Evolutionary conservation across 2,113 vertebrate genomes (phyloP).

Genomic region (Nanorana parkeri): DNA sequence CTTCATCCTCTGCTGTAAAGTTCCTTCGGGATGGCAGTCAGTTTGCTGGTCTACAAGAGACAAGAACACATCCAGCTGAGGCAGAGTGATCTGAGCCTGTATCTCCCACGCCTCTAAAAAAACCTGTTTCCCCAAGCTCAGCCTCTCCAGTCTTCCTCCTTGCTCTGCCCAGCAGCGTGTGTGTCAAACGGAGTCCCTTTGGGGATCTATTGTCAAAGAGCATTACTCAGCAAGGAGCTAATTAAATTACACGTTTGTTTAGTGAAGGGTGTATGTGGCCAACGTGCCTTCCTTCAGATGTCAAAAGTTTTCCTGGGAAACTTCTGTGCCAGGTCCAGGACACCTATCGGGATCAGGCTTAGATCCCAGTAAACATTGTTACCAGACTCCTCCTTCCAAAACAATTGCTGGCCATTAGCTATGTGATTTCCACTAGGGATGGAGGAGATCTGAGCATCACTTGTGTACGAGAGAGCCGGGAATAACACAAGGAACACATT

Average conservation of each 20-base stretch:
- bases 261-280: background rate
- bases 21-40: conserved; percentile 63
- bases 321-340: background rate
- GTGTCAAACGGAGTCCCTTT: conserved; percentile 52
- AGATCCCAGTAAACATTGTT: background rate
- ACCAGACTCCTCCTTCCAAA: too few relatives aligned
- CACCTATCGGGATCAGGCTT: background rate
- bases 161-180: conserved; percentile 43
- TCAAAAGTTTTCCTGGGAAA: background rate
- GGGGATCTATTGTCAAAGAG: conserved; percentile 40
- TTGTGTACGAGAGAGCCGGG: too few relatives aligned
- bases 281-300: background rate
- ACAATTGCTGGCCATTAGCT: too few relatives aligned
- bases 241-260: conserved; percentile 32
- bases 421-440: too few relatives aligned
- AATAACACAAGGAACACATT: too few relatives aligned
- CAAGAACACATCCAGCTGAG: conserved; percentile 56
- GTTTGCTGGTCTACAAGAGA: conserved; percentile 61
- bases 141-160: conserved; percentile 51
- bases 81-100: conserved; percentile 23
- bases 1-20: conserved; percentile 70
- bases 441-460: too few relatives aligned
- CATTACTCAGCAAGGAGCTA: conserved; percentile 10
- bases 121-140: conserved; percentile 46
- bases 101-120: conserved; percentile 55